Conservation (phyloP, 2,797 vertebrate species). For the Ispidina lecontei region DNA sequence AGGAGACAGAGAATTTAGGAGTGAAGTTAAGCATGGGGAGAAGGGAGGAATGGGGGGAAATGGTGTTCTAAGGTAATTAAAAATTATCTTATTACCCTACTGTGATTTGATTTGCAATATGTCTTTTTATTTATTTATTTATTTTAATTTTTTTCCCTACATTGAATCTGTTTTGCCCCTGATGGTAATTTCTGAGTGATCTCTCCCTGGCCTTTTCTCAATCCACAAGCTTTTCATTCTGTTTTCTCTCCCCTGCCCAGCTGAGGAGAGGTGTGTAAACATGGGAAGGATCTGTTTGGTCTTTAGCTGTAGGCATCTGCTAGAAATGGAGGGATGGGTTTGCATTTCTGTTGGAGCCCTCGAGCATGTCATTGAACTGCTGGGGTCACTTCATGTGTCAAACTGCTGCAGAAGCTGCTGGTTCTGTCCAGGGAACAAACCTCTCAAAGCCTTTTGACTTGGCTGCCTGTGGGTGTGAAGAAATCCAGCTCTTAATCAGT, state of each 20-base stretch:
- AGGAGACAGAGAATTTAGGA: neutral
- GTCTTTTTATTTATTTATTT: too few species aligned
- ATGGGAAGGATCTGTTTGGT: neutral
- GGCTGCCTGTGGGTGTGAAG: neutral
- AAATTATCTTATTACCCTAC: neutral
- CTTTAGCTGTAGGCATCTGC: neutral
- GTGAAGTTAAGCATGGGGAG: neutral
- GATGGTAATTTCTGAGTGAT: neutral
- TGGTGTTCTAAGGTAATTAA: neutral
- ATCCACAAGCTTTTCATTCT: fast-evolving
- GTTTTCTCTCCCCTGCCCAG: neutral
- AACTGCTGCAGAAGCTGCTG: neutral
- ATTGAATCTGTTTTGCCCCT: neutral
- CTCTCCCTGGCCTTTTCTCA: neutral
- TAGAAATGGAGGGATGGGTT: neutral
- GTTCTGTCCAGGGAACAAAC: neutral
- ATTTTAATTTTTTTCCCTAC: neutral
- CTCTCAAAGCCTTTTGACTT: neutral
- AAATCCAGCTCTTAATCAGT: neutral
- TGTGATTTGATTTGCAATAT: neutral
- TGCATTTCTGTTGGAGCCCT: fast-evolving
- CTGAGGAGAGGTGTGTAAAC: neutral
- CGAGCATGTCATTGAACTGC: fast-evolving
- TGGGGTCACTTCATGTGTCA: neutral
- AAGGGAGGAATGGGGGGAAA: fast-evolving